Evolutionary conservation across 2,888 invertebrate genomes (phyloP).

Genomic region (Cremastinae sp.): DNA sequence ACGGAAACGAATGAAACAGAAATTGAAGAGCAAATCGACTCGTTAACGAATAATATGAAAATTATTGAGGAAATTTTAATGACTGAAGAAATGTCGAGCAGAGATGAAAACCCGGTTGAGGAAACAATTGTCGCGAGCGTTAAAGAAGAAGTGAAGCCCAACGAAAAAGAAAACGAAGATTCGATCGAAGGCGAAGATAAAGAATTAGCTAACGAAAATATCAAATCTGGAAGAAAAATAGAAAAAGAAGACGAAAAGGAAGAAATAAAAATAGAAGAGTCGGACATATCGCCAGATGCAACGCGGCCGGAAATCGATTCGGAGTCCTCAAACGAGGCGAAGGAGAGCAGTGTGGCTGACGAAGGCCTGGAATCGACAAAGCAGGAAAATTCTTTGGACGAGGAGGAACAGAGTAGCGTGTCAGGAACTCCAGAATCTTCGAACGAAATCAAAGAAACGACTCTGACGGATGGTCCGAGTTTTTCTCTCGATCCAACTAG

Average conservation of each 20-base stretch:
- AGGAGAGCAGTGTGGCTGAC: conserved; percentile 65
- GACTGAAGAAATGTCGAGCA: conserved; percentile 57
- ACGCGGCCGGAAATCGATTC: conserved; percentile 49
- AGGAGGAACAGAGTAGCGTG: conserved; percentile 61
- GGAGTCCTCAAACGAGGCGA: conserved; percentile 64
- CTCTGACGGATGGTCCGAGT: conserved; percentile 61
- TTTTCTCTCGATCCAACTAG: conserved; percentile 66
- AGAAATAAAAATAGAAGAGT: conserved; percentile 6
- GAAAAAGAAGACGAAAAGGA: neutral
- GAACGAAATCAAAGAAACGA: conserved; percentile 70
- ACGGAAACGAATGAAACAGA: neutral
- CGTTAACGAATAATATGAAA: conserved; percentile 52
- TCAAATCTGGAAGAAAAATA: no score
- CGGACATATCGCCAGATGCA: conserved; percentile 54
- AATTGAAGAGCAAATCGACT: conserved; percentile 9
- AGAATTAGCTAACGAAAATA: no score
- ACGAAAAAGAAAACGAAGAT: no score
- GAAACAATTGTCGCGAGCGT: neutral
- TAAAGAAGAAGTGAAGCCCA: no score
- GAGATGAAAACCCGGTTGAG: conserved; percentile 6
- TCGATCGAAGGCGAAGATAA: no score
- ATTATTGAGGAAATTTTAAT: conserved; percentile 44
- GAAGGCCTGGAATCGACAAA: conserved; percentile 51
- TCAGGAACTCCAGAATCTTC: conserved; percentile 64
- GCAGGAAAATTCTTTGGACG: conserved; percentile 64